A percentile compares a stretch with the other conserved stretches of the same genome.
Conservation (phyloP, 2,888 invertebrate genomes). For the Dolichopus griseipennis region DNA sequence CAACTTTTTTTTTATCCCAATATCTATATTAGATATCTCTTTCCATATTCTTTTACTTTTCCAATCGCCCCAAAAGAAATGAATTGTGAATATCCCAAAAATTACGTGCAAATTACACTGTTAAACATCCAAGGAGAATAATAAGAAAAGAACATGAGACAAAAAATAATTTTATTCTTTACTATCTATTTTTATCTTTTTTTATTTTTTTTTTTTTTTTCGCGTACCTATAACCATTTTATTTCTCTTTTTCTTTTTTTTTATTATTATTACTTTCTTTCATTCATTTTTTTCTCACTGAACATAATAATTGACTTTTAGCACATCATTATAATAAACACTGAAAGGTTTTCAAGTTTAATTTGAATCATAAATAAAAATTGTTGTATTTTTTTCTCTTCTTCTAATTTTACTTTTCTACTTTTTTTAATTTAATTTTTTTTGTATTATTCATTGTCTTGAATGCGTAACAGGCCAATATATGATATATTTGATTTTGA, state of each 20-base stretch:
- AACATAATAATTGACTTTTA: slow-evolving; percentile 6
- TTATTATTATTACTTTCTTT: not conserved
- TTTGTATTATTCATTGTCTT: too few relatives aligned
- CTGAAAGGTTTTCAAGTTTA: slow-evolving; percentile 4
- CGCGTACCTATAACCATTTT: not conserved
- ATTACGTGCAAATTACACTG: slow-evolving; percentile 4
- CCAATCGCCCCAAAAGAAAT: not conserved
- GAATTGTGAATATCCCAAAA: not conserved
- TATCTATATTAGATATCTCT: not conserved
- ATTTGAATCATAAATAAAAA: slow-evolving; percentile 4
- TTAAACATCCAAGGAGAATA: not conserved
- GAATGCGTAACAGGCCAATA: too few relatives aligned
- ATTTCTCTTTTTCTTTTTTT: not conserved
- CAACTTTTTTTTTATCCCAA: not conserved
- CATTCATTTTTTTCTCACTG: not conserved
- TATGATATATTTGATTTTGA: too few relatives aligned
- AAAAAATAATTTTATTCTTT: not conserved
- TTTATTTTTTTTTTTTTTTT: not conserved
- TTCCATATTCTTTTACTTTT: not conserved
- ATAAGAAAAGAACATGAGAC: not conserved
- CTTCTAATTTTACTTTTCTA: not conserved
- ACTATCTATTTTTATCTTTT: not conserved
- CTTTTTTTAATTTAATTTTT: too few relatives aligned
- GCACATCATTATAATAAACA: slow-evolving; percentile 6
- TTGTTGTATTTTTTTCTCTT: not conserved